Percentiles rank a stretch among this genome's conserved stretches.
Conservation (phyloP, 2,888 invertebrate species). For the Diogma glabrata region DNA sequence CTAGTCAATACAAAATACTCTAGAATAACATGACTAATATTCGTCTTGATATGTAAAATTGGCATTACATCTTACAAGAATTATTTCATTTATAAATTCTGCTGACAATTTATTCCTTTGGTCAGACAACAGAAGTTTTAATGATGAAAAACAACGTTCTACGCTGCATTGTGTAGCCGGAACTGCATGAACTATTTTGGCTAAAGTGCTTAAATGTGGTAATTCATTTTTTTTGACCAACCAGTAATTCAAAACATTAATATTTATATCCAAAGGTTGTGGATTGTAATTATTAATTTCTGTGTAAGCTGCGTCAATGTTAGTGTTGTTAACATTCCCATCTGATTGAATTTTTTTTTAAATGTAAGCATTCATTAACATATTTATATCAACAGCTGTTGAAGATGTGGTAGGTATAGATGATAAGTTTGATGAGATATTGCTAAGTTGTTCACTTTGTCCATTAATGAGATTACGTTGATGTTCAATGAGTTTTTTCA, state of each 20-base stretch:
- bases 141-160: neutral
- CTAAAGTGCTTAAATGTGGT: neutral
- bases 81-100: neutral
- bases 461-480: neutral
- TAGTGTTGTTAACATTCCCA: neutral
- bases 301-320: neutral
- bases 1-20: too few relatives aligned
- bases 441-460: neutral
- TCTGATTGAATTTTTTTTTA: neutral
- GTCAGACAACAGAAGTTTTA: neutral
- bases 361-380: neutral
- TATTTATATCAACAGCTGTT: neutral
- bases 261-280: neutral
- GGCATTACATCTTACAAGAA: neutral
- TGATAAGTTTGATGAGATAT: neutral
- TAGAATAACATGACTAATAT: too few relatives aligned
- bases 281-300: conserved; percentile 2
- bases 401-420: neutral
- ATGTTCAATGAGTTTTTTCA: neutral
- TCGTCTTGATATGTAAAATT: neutral
- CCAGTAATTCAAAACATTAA: neutral
- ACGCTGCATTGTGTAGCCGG: neutral
- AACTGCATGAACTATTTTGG: neutral
- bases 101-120: neutral
- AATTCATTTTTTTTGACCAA: neutral